A percentile compares a stretch with the other conserved stretches of the same genome.
These are phyloP conservation scores for Agelaius tricolor DNA, from an alignment of 2,113 vertebrate species.

Conservation along the genomic window DNA sequence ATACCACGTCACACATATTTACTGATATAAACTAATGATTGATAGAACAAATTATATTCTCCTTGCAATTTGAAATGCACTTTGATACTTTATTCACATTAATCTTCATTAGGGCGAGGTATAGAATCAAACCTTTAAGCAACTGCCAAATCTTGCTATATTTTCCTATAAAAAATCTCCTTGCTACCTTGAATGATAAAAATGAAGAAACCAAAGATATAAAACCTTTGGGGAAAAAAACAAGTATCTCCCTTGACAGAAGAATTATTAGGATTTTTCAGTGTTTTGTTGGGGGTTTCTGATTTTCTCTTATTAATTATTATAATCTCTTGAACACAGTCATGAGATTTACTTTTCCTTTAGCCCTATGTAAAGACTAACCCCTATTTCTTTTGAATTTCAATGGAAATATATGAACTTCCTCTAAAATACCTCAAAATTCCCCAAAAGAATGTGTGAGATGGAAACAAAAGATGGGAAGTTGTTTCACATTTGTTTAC, in stretches of 20 bases:
- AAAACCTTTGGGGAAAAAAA: background rate
- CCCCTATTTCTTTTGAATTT: background rate
- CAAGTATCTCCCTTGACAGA: background rate
- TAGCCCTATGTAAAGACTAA: background rate
- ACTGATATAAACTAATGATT: background rate
- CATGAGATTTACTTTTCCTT: background rate
- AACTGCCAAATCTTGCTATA: background rate
- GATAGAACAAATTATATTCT: background rate
- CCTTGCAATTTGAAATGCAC: background rate
- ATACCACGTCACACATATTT: background rate
- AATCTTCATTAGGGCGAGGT: background rate
- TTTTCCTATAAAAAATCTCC: background rate
- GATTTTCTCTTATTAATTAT: background rate
- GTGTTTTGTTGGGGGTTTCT: fast-evolving
- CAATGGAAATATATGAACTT: background rate
- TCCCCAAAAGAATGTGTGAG: background rate
- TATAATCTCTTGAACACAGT: background rate
- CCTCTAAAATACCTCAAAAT: background rate
- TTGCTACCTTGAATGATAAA: background rate
- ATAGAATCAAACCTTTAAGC: background rate
- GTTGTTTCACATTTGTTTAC: background rate
- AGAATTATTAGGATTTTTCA: background rate
- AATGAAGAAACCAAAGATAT: background rate
- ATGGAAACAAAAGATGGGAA: background rate
- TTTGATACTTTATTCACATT: background rate